phyloP scores from a whole-genome alignment of 2,888 invertebrate genomes.

The Merodon equestris region DNA sequence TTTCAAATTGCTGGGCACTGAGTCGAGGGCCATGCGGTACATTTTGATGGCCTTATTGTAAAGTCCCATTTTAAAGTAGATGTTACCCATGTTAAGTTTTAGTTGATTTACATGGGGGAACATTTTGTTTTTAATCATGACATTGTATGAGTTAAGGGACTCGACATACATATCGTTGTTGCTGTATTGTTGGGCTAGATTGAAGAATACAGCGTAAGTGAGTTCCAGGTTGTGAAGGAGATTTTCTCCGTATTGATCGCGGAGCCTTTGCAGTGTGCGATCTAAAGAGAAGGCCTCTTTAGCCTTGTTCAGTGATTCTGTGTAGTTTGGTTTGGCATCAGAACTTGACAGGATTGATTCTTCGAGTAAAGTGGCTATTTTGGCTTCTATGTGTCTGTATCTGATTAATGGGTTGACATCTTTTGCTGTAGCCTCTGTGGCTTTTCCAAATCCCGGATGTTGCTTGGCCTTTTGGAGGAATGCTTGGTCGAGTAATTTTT shows the following conservation, averaged over 20 bases:
- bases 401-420: slow-evolving; percentile 90
- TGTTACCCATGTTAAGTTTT: slow-evolving; percentile 99
- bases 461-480: slow-evolving; percentile 80
- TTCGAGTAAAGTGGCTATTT: slow-evolving; percentile 93
- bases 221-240: slow-evolving; percentile 97
- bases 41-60: slow-evolving; percentile 97
- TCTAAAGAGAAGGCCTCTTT: slow-evolving; percentile 98
- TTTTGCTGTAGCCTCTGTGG: slow-evolving; percentile 83
- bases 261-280: slow-evolving; percentile 90
- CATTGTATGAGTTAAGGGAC: slow-evolving; percentile 96
- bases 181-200: slow-evolving; percentile 96
- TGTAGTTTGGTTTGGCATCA: slow-evolving; percentile 72
- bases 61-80: slow-evolving; percentile 95
- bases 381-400: slow-evolving; percentile 91
- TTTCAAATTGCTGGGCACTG: slow-evolving; percentile 95
- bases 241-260: slow-evolving; percentile 93
- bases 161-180: slow-evolving; percentile 97
- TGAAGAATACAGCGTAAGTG: slow-evolving; percentile 96
- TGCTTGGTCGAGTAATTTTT: slow-evolving; percentile 86
- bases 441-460: slow-evolving; percentile 73
- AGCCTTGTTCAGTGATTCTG: slow-evolving; percentile 89
- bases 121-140: slow-evolving; percentile 95
- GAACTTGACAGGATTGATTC: slow-evolving; percentile 85
- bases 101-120: slow-evolving; percentile 95
- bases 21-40: slow-evolving; percentile 99